Base-by-base conservation (phyloP, 2,113 vertebrate species). In the Poeciliopsis occidentalis region DNA sequence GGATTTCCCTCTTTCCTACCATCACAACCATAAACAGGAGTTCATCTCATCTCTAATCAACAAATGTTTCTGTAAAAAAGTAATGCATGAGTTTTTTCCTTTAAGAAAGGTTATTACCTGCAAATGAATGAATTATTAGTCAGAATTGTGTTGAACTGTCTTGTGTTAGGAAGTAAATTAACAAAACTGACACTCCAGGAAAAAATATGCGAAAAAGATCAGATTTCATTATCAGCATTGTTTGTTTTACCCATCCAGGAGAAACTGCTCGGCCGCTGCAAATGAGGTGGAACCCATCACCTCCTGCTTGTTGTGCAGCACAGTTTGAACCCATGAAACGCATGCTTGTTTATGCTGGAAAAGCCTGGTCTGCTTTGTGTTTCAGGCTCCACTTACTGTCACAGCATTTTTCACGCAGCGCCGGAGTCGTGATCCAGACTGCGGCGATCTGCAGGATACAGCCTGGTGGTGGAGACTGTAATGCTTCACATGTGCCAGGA, bases 351-450 rank as follows among this genome's bases (percentile, higher is more conserved):
- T 81, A 60, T 71, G 79, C 61, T 79, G 68, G 54, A 88, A 37
- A 75, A 81, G 51, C 69, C 65, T 34, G 69, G 76, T 77, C 92
- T 94, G 92, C 86, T 89, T 85, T 89, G 84, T 92, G 88, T 93
- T 91, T 72, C 67, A 69, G 83, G 74, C 75, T 68, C 76, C 74
- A 63, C 78, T 85, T 85, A 75, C 81, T 91, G 92, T 94, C 92
- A 92, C 84, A 67, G 77, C 81, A 62, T 85, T 93, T 88, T 91
- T 41, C 47, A 77, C 69, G 67, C 66, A 31, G 78, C 60, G 77
- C 89, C 92, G 90, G 87, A 70, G 66, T 79, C 85, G 65, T 39
- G 62, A 76, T 69, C 69, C 79, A 64, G 76, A 62, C 69, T 69
- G 80, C 79, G 88, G 32, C 32, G 30, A 57, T n/a, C 57, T 80